Base-by-base conservation (phyloP, 2,888 invertebrate genomes). In the Fragum fragum region DNA sequence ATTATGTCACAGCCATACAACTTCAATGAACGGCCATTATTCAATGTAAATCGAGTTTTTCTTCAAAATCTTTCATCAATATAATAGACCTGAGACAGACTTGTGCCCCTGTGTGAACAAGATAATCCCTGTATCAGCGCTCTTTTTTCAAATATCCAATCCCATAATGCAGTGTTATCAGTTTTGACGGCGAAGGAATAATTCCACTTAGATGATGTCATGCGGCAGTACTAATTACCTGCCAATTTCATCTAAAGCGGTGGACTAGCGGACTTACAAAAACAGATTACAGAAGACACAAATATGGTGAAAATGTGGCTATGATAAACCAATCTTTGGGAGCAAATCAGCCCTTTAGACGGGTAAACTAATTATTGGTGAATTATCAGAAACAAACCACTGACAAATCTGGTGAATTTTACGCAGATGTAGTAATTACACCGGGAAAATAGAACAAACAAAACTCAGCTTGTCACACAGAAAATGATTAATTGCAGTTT, bases 401-500 rank as follows among this genome's bases (percentile, higher is more conserved):
- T 21, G 66, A 79, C 76, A 73, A 80, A 77, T 16, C 63, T 28
- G 71, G 53, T 59, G 42, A 53, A 85, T 72, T 85, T 76, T 68
- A 59, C 75, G 55, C 81, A 83, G 74, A 73, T 86, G 83, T 74
- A 83, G 77, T 81, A 83, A 81, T 86, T 79, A 81, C 77, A 73
- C 42, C 57, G 36, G 77, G 73, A 76, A 76, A 78, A 86, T 81
- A 86, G 81, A 83, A 86, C 79, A 81, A 83, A 86, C 81, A 86
- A 71, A 77, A 79, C 79, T 81, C 66, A 69, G 79, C 68, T 78
- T 83, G 83, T 86, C 82, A 79, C 73, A 66, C 78, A 83, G 76
- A 76, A 80, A 73, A 82, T 88, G 88, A 88, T 88, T 86, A 79
- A 88, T 88, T 76, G 57, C 81, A 63, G 69, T 84, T 87, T 88